Base-by-base conservation (phyloP, 2,888 invertebrate species). In the Hydrotaea diabolus region DNA sequence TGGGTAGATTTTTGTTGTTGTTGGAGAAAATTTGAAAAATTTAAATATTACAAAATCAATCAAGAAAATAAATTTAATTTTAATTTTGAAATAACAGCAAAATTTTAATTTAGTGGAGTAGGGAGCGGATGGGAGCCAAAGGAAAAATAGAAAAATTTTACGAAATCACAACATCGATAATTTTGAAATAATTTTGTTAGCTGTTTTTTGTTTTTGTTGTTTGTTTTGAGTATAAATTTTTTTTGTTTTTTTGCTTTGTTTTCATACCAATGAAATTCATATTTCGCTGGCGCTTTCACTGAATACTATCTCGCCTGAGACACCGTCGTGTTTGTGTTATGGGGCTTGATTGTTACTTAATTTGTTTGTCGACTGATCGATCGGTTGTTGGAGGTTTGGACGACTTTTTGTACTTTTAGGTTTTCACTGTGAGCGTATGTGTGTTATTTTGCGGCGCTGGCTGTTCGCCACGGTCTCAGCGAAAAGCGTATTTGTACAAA, bases 251-350 rank as follows among this genome's bases (percentile, higher is more conserved):
- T 1, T 11, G 26, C 19, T 74, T 80, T 87, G 87, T 87, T 86
- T 88, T 88, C 92, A 90, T 92, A 92, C 92, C 92, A 92, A 92
- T 93, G 92, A 92, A 92, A 93, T 92, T 92, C 92, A 92, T 92
- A 88, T 91, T 92, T 92, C 92, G 91, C 90, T 90, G 93, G 92
- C 92, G 93, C 92, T 91, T 89, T 91, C 89, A 91, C 89, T 91
- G 89, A 90, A 90, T 91, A 92, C 92, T 92, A 92, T 90, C 92
- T 92, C 90, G 90, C 91, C 90, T 90, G 90, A 86, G 90, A 88
- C 89, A 89, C 89, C 89, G 90, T 90, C 89, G 89, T 90, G 89
- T 88, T 87, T 74, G 72, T 69, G 55, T 76, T 62, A 8, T 31
- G 80, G 46, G 77, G 82, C 64, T 71, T 55, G 43, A 55, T 59